These are phyloP conservation scores for Chymomyza amoena DNA, from an alignment of 2,888 invertebrate genomes.

Conservation along the genomic window DNA sequence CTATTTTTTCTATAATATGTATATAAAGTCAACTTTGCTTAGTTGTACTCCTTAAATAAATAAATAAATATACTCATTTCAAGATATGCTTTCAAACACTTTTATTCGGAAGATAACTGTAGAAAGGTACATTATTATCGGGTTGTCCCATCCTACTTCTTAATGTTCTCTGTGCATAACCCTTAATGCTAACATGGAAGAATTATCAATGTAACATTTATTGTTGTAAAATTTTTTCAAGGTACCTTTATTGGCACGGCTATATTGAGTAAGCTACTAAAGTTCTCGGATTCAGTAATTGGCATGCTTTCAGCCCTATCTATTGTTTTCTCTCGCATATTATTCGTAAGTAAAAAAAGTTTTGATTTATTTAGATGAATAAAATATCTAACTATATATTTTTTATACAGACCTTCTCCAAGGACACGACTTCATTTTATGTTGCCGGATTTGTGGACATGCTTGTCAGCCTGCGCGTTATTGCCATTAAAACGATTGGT, in stretches of 20 bases:
- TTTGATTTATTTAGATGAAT: background rate
- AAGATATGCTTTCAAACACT: too few species aligned
- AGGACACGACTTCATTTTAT: conserved; percentile 70
- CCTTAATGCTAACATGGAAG: too few species aligned
- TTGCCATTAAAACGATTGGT: conserved; percentile 77
- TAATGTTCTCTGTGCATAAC: too few species aligned
- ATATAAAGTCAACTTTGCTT: too few species aligned
- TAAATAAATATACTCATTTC: too few species aligned
- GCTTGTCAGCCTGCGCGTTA: conserved; percentile 75
- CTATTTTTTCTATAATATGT: too few species aligned
- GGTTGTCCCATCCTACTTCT: too few species aligned
- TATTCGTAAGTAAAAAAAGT: conserved; percentile 70
- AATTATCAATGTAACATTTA: too few species aligned
- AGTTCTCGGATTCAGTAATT: conserved; percentile 75
- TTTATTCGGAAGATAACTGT: too few species aligned
- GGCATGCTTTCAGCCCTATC: conserved; percentile 75
- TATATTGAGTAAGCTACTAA: conserved; percentile 75
- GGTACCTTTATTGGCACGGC: conserved; percentile 78
- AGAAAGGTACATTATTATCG: too few species aligned
- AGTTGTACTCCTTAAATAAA: too few species aligned
- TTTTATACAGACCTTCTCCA: conserved; percentile 70
- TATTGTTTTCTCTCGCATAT: conserved; percentile 72
- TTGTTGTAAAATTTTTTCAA: background rate
- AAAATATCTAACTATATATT: background rate
- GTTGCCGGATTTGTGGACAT: conserved; percentile 75